Conservation (phyloP, 2,113 vertebrate species). For the Engystomops pustulosus region DNA sequence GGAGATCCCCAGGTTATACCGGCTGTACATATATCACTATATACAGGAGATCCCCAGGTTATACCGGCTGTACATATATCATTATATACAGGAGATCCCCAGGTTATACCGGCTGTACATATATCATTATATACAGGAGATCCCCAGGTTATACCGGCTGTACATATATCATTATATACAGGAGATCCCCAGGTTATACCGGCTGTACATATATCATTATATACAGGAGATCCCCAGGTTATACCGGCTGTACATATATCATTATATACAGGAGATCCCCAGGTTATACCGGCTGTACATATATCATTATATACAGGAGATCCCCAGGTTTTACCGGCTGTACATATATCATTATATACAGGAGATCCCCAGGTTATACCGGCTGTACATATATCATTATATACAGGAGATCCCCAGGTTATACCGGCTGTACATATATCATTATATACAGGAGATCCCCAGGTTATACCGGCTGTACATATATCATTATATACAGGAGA, state of each 20-base stretch:
- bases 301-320: not conserved
- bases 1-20: no score
- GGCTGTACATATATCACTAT: not conserved
- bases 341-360: not conserved
- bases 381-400: not conserved
- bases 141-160: not conserved
- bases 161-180: constrained; percentile 5
- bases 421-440: no score
- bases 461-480: not conserved
- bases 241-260: not conserved
- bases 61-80: not conserved
- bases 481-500: not conserved
- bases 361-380: not conserved
- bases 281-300: not conserved
- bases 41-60: not conserved
- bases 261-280: not conserved
- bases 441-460: not conserved
- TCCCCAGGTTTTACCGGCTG: not conserved
- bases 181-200: not conserved
- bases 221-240: not conserved
- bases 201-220: not conserved
- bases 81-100: not conserved
- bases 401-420: no score
- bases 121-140: no score
- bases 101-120: not conserved